Evolutionary conservation across 2,113 vertebrate species (phyloP).

Genomic region (Seriola aureovittata): DNA sequence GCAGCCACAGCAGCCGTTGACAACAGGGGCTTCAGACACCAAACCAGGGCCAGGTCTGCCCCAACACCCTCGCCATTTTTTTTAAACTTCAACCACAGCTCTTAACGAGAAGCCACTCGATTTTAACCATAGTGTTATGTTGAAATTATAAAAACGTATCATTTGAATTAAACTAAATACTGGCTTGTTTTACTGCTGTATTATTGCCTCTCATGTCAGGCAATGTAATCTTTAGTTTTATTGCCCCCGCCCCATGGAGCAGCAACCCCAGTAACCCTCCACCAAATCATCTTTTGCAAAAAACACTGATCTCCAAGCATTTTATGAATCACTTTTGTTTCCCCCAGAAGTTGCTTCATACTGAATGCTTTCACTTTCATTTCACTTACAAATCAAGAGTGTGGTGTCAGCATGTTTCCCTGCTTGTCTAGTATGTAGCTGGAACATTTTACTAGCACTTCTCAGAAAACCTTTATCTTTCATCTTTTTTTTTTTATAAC

Average conservation of each 20-base stretch:
- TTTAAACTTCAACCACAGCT: neutral
- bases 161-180: neutral
- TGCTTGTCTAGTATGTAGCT: conserved; percentile 24
- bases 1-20: conserved; percentile 73
- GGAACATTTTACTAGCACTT: neutral
- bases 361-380: conserved; percentile 44
- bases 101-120: neutral
- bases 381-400: conserved; percentile 19
- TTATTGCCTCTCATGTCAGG: neutral
- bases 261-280: neutral
- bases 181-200: neutral
- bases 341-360: neutral
- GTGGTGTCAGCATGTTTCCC: neutral
- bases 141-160: neutral
- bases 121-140: neutral
- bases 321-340: neutral
- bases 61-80: neutral
- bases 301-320: neutral
- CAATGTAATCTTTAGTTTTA: neutral
- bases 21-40: conserved; percentile 68
- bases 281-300: neutral
- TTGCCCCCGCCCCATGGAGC: neutral
- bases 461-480: neutral
- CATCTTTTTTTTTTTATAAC: no score
- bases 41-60: conserved; percentile 80